Base-by-base conservation (phyloP, 2,113 vertebrate genomes). In the Cavia aperea region DNA sequence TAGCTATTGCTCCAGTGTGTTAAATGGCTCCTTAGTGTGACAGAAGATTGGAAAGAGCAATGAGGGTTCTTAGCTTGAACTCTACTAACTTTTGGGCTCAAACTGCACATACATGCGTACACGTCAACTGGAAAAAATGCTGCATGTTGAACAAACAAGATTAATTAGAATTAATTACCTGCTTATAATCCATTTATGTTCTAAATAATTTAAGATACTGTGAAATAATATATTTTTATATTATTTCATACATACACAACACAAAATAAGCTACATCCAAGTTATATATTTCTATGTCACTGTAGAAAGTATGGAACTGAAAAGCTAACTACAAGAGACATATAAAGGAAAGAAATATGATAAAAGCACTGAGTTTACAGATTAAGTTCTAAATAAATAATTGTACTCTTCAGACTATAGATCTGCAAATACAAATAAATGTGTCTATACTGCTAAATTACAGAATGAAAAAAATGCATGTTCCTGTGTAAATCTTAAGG, bases 281-380 rank as follows among this genome's bases (percentile, higher is more conserved):
- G 56, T 66, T 29, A 62, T 10, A n/a, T 79, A 70, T 62, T 65
- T 56, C 10, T 58, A 82, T 68, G 6, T 31, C 58, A 63, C 56
- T 70, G 46, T 79, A 82, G 36, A 66, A 84, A 56, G 1, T 73
- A 15, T 49, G 23, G 33, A 18, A 60, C 88, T 88, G 49, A 86
- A 54, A 91, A 91, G 12, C 31, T 78, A 82, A 91, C 46, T 60
- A 4, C 14, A 93, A 91, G 36, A 78, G 49, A 91, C 66, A 86
- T 79, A 36, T 72, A 72, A 78, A 90, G 39, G 2, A 21, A 89
- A 90, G 9, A 78, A 4, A 87, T 39, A 60, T 31, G 11, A 86
- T 26, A 8, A 63, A 60, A 54, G 9, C 3, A 18, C 14, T 83
- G 46, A 83, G 60, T 39, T 54, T 43, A 39, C 29, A 70, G 5